Base-by-base conservation (phyloP, 2,888 invertebrate species). In the Marronus borbonicus region DNA sequence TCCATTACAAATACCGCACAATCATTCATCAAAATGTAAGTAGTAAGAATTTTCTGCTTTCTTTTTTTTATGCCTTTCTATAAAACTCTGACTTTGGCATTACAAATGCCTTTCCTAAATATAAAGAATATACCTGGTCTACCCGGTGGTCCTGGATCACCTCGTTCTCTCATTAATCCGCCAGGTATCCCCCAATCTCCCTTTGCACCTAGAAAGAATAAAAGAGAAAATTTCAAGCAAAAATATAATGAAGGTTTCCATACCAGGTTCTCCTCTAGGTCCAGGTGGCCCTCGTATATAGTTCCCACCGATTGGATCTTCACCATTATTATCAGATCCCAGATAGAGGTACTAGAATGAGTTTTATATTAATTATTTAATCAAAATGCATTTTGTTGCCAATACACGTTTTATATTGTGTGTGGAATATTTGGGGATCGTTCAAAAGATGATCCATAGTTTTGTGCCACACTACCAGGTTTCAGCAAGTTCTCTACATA, bases 111-210 rank as follows among this genome's bases (percentile, higher is more conserved):
- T 10, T 44, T 55, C 14, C n/a, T 1, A 55, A 55, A 55, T 8
- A n/a, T 55, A n/a, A 55, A 55, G n/a, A 17, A 55, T 20, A n/a
- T 55, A 65, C 65, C 65, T 39, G 65, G 65, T 17, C n/a, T 36
- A 17, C 65, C 65, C 8, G 65, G 39, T 39, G 65, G 39, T 10
- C 65, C 65, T 65, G 31, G 12, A n/a, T n/a, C 5, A 31, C 64
- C 36, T 0, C n/a, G 10, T 36, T 55, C 55, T 20, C 17, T 17
- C n/a, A 5, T 2, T 55, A 55, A 8, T 12, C 17, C 5, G 7
- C 55, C n/a, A 0, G 55, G 55, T 17, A 1, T 8, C 17, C 55
- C 55, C n/a, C 3, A 1, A 1, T 55, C 55, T 55, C 55, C 55
- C 14, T 55, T 55, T 1, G 2, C 55, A 20, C 55, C 55, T 55